Evolutionary conservation across 2,888 invertebrate genomes (phyloP), one percentile per base, ranked within the genome.

Genomic region (Cataglyphis albicans): DNA sequence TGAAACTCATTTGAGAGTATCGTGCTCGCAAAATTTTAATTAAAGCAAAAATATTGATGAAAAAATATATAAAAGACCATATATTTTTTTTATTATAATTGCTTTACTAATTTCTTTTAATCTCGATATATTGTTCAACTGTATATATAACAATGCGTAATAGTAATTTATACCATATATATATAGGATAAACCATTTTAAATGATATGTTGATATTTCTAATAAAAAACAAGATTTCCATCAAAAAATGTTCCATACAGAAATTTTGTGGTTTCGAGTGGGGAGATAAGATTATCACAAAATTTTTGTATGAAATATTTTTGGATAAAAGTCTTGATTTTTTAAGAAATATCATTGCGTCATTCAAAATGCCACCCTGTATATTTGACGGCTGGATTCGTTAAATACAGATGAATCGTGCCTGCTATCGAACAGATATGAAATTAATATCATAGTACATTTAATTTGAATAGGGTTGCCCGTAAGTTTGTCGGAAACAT

Each of bases 371-470:
- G 35, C 35, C 35, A 38, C 38, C 10, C 10, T 41, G 10, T n/a
- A 52, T 70, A 44, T 70, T 57, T 38, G 9, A 65, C 55, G 15
- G 1, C 0, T 10, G 10, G n/a, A 67, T 64, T n/a, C 38, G 15
- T 57, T 67, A 25, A 57, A 15, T 78, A 18, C 15, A 44, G 25
- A n/a, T 59, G 10, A 67, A 70, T 78, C 15, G 12, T 38, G 18
- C 59, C 29, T 57, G 44, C 6, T 59, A 35, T 61, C 12, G 44
- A 59, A 35, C 21, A 59, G 35, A 59, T 59, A 61, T 44, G 35
- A 70, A 61, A 70, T 80, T 80, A 70, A 61, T 70, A 80, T 61
- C 25, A 78, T 18, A 78, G 21, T 57, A 57, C 12, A 70, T 80
- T 80, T 80, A 21, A 80, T 80, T 78, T 70, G 44, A 59, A 59